Base-by-base conservation (phyloP, 2,888 invertebrate species). In the Melinopterus prodromus region DNA sequence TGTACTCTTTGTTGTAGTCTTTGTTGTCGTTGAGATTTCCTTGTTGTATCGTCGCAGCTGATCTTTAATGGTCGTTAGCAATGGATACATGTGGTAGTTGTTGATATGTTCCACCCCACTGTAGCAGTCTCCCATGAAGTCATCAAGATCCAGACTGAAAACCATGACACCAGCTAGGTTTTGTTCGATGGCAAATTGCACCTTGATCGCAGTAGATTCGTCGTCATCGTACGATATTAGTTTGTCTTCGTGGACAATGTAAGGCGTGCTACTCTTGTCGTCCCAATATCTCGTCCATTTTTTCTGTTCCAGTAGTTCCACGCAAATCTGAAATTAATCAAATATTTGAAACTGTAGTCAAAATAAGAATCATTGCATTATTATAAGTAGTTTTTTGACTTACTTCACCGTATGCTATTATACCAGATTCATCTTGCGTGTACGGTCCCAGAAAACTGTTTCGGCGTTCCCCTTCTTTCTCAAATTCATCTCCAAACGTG, bases 131-230 rank as follows among this genome's bases (percentile, higher is more conserved):
- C 96, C 96, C 16, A 90, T 90, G 88, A 96, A 97, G 89, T 97
- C 97, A 83, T 97, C 97, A 0, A 96, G 97, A 87, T 97, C 97
- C 70, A 97, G 92, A 70, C 96, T 95, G 97, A 97, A 97, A 6
- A 96, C 93, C 96, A 97, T 97, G 0, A 94, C 92, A 0, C 97
- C 97, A 0, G 93, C 95, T 0, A 97, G 89, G 3, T 91, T 91
- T 84, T 76, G 97, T 92, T 77, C 69, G 26, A 85, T 81, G 6
- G 84, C 85, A 53, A 80, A 88, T 80, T 85, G 90, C 82, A 96
- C 93, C 92, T 97, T 97, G 15, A 74, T 26, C 12, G 26, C 74
- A 9, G 37, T 74, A n/a, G 74, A 74, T 74, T 74, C 37, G n/a
- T 7, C 35, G 35, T 74, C 15, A 74, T 74, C 74, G 37, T 74